Conservation (phyloP, 2,113 vertebrate genomes). For the Pseudois nayaur region DNA sequence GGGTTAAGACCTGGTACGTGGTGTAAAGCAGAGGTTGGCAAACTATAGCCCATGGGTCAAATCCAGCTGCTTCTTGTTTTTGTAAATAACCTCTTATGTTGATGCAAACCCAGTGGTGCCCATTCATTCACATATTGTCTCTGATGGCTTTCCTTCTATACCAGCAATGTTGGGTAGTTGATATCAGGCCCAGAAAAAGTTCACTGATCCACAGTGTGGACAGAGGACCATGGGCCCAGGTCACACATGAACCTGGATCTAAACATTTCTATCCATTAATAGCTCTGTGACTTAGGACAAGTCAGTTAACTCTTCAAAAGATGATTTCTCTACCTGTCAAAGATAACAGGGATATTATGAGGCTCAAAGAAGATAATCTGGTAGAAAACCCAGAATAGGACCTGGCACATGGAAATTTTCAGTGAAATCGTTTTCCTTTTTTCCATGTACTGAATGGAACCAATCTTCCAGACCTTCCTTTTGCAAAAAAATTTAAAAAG, state of each 20-base stretch:
- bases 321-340: not conserved
- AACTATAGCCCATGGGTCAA: not conserved
- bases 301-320: not conserved
- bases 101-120: not conserved
- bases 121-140: not conserved
- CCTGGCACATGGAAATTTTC: not conserved
- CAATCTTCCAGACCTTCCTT: not conserved
- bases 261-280: not conserved
- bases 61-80: not conserved
- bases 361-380: not conserved
- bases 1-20: not conserved
- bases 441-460: not conserved
- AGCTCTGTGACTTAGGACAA: not conserved
- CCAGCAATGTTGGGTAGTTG: not conserved
- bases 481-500: not conserved
- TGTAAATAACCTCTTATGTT: not conserved
- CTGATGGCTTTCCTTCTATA: not conserved
- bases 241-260: not conserved
- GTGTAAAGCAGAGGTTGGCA: not conserved
- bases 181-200: not conserved
- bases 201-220: not conserved
- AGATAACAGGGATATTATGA: not conserved
- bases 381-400: not conserved
- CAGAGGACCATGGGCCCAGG: not conserved
- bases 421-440: not conserved